Percentiles rank a stretch among this genome's conserved stretches.
phyloP scores from a whole-genome alignment of 1,140 invertebrate species.

The Drosophila pectinifera region DNA sequence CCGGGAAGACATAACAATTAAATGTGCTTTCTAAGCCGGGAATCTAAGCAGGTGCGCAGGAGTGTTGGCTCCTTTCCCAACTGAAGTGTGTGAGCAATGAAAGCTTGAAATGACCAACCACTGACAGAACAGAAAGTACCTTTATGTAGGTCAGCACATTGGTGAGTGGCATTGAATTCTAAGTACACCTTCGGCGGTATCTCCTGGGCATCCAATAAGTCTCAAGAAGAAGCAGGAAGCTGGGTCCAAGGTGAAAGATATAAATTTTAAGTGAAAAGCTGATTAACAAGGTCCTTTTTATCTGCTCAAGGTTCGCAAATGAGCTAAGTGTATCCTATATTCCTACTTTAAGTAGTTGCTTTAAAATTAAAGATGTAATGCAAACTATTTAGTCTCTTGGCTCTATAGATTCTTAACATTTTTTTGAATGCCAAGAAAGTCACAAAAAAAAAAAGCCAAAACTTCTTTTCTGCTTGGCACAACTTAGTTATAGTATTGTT shows the following conservation, averaged over 20 bases:
- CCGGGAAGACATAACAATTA: conserved; percentile 52
- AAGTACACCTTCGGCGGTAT: background rate
- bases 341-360: background rate
- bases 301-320: background rate
- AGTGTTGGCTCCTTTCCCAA: background rate
- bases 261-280: background rate
- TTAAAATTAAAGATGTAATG: background rate
- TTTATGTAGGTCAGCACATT: background rate
- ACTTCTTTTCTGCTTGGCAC: background rate
- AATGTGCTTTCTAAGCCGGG: conserved; percentile 39
- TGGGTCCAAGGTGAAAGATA: background rate
- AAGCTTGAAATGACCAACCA: conserved; percentile 6
- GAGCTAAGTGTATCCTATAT: background rate
- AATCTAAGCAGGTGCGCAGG: conserved; percentile 10
- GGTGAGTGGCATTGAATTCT: background rate
- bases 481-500: no score
- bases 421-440: background rate
- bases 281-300: background rate
- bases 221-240: background rate
- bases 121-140: background rate
- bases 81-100: background rate
- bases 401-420: background rate
- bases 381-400: no score
- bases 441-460: background rate
- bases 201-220: no score